Evolutionary conservation across 23 tunicate species (phyloP).

Genomic region (Trididemnum nubilum): DNA sequence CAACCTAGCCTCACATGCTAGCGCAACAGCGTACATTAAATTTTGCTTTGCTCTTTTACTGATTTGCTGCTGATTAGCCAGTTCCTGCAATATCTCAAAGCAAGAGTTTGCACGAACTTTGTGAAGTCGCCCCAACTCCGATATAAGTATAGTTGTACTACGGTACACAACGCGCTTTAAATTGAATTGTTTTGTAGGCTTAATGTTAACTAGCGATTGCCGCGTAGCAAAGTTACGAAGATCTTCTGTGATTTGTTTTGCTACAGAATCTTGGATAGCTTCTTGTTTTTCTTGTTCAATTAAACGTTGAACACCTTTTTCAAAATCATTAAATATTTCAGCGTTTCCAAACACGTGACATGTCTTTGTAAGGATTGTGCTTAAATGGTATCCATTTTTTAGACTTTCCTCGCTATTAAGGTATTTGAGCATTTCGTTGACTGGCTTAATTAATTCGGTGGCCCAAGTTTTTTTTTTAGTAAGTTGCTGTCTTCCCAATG

Average conservation of each 20-base stretch:
- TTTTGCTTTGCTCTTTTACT: constrained; percentile 1
- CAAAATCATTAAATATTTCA: no score
- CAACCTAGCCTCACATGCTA: not conserved
- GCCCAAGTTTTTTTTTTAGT: constrained; percentile 33
- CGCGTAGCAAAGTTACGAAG: not conserved
- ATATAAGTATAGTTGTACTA: no score
- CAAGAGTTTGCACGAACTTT: not conserved
- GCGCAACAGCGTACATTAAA: constrained; percentile 3
- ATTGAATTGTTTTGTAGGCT: no score
- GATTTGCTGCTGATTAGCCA: not conserved
- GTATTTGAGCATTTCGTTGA: constrained; percentile 38
- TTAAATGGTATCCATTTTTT: constrained; percentile 27
- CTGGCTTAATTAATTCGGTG: constrained; percentile 59
- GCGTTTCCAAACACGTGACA: constrained; percentile 38
- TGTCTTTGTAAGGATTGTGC: constrained; percentile 35
- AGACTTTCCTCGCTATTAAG: constrained; percentile 9
- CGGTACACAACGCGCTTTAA: no score
- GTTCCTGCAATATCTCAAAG: constrained; percentile 1
- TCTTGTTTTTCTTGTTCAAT: no score
- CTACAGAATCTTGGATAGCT: no score
- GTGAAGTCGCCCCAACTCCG: no score
- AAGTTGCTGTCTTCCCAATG: constrained; percentile 41
- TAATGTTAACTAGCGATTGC: no score
- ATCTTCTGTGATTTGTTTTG: not conserved
- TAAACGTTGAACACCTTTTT: not conserved